Conservation (phyloP, 2,888 invertebrate genomes). For the Xestia ashworthii region DNA sequence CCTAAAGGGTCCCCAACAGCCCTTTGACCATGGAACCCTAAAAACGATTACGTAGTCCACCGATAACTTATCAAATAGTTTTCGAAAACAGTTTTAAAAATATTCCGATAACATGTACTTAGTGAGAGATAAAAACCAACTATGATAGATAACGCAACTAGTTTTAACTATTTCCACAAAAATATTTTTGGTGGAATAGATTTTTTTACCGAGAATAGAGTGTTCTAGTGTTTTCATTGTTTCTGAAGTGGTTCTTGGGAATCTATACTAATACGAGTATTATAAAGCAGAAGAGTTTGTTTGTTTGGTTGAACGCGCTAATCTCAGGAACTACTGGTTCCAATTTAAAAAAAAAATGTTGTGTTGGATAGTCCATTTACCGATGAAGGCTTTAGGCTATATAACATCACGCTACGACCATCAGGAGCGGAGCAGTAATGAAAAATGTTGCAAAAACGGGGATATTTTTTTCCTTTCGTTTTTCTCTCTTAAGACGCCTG, state of each 20-base stretch:
- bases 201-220: neutral
- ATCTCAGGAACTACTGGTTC: no score
- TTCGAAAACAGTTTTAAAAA: constrained; percentile 71
- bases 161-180: constrained; percentile 39
- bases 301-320: no score
- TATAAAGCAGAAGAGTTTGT: no score
- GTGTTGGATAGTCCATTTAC: no score
- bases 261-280: no score
- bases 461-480: no score
- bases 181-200: constrained; percentile 15
- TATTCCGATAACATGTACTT: constrained; percentile 56
- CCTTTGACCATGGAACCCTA: neutral
- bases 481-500: no score
- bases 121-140: constrained; percentile 42
- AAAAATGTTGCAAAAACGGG: no score
- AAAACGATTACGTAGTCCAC: constrained; percentile 60
- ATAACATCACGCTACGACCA: no score
- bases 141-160: constrained; percentile 53
- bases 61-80: constrained; percentile 69
- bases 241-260: neutral
- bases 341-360: no score
- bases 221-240: neutral
- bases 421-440: no score
- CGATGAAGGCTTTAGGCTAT: no score
- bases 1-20: neutral